Conservation (phyloP, 2,113 vertebrate species). For the Corvus cornix region DNA sequence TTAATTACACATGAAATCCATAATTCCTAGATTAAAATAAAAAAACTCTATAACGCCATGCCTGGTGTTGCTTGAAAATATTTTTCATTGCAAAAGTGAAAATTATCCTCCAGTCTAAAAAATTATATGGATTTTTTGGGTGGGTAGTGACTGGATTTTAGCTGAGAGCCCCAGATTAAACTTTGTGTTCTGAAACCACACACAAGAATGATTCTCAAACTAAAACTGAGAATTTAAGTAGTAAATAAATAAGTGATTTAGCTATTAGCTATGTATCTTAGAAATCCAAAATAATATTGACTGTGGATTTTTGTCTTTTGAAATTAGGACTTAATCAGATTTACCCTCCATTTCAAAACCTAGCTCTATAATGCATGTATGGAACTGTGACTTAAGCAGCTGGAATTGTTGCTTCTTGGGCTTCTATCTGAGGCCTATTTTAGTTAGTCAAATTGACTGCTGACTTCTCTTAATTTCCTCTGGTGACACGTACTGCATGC, state of each 20-base stretch:
- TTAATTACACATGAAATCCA: neutral
- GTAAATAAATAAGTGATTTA: neutral
- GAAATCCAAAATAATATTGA: neutral
- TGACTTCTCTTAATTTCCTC: neutral
- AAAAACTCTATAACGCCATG: neutral
- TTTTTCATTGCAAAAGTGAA: neutral
- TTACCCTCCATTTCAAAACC: neutral
- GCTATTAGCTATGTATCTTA: neutral
- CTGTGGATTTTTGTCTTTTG: neutral
- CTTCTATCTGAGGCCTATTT: neutral
- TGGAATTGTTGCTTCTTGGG: neutral
- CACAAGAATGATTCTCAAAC: neutral
- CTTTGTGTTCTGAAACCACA: neutral
- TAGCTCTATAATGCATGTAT: neutral
- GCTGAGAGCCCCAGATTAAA: neutral
- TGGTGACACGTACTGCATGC: neutral
- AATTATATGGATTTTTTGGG: neutral
- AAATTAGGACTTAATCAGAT: neutral
- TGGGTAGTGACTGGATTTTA: neutral
- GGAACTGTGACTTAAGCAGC: neutral
- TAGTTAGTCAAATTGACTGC: neutral
- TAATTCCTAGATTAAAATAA: neutral
- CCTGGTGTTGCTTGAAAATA: neutral
- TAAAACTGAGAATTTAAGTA: neutral
- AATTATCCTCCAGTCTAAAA: neutral